Percentiles rank a stretch among this genome's conserved stretches.
Evolutionary conservation across 2,113 vertebrate genomes (phyloP).

Genomic region (Scomber japonicus): DNA sequence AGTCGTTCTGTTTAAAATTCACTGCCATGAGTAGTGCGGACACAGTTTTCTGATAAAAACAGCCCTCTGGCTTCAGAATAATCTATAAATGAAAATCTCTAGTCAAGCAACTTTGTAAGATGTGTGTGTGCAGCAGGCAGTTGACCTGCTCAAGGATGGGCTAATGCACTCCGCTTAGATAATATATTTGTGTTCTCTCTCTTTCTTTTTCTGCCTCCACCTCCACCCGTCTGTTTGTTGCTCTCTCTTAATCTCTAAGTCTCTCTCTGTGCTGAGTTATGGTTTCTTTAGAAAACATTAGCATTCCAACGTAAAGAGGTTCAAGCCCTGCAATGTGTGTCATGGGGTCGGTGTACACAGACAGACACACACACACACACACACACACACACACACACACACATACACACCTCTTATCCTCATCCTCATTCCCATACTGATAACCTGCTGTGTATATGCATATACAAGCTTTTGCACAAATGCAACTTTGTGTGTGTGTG

Average conservation of each 20-base stretch:
- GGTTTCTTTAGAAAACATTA: slow-evolving; percentile 74
- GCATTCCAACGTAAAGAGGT: slow-evolving; percentile 74
- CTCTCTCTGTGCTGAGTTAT: slow-evolving; percentile 66
- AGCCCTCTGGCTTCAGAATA: slow-evolving; percentile 27
- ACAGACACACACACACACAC: slow-evolving; percentile 41
- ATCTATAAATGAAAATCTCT: slow-evolving; percentile 34
- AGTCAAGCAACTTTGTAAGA: neutral
- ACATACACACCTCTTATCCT: slow-evolving; percentile 4
- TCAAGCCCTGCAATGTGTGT: slow-evolving; percentile 64
- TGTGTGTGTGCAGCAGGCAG: slow-evolving; percentile 3
- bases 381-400: slow-evolving; percentile 41
- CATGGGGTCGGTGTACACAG: slow-evolving; percentile 55
- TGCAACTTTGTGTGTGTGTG: neutral
- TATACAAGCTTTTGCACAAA: slow-evolving; percentile 4
- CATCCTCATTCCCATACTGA: slow-evolving; percentile 51
- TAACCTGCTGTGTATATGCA: slow-evolving; percentile 43
- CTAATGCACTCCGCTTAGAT: slow-evolving; percentile 20
- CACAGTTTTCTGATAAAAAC: slow-evolving; percentile 27
- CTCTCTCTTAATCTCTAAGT: slow-evolving; percentile 31
- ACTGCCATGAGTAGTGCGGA: neutral
- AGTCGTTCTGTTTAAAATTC: slow-evolving; percentile 18
- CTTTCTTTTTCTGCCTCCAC: neutral
- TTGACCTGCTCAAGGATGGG: slow-evolving; percentile 24
- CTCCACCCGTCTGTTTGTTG: neutral
- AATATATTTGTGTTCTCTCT: slow-evolving; percentile 16